Evolutionary conservation across 2,113 vertebrate genomes (phyloP).

Genomic region (Zosterops pallidus): DNA sequence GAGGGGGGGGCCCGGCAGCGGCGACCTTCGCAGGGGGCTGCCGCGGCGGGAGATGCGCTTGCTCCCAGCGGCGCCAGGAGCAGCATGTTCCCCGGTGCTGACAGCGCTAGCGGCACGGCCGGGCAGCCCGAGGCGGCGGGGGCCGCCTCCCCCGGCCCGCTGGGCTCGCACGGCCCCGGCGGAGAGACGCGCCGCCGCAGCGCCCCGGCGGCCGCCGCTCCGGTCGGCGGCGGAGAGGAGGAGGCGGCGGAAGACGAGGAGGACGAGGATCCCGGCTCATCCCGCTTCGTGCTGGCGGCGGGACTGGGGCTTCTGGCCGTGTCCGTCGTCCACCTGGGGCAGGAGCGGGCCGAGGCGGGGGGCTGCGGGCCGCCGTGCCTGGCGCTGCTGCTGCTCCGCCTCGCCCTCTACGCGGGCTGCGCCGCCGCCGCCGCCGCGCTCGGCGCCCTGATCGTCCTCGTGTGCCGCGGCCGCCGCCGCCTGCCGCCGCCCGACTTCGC

Average conservation of each 20-base stretch:
- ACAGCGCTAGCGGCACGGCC: no score
- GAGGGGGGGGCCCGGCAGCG: no score
- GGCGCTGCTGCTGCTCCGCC: slow-evolving; percentile 47
- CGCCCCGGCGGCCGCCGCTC: no score
- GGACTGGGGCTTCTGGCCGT: slow-evolving; percentile 31
- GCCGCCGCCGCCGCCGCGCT: slow-evolving; percentile 57
- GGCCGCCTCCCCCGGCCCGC: no score
- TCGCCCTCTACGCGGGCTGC: slow-evolving; percentile 62
- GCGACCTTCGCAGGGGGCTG: no score
- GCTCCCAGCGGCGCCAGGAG: no score
- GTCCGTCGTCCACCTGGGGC: slow-evolving; percentile 27
- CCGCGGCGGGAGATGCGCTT: no score
- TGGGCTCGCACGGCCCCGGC: no score
- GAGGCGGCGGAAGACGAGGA: slow-evolving; percentile 25
- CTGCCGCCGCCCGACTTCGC: slow-evolving; percentile 58
- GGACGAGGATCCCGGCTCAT: neutral
- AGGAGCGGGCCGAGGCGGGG: neutral
- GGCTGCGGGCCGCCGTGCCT: neutral
- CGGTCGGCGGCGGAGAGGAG: neutral
- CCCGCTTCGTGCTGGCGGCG: slow-evolving; percentile 35
- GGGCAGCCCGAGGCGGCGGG: no score
- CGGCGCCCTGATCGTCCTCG: slow-evolving; percentile 53
- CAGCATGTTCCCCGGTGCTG: no score
- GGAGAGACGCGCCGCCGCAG: no score
- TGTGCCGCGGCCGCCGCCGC: slow-evolving; percentile 9